Evolutionary conservation across 2,113 vertebrate genomes (phyloP).

Genomic region (Ciconia stormi): DNA sequence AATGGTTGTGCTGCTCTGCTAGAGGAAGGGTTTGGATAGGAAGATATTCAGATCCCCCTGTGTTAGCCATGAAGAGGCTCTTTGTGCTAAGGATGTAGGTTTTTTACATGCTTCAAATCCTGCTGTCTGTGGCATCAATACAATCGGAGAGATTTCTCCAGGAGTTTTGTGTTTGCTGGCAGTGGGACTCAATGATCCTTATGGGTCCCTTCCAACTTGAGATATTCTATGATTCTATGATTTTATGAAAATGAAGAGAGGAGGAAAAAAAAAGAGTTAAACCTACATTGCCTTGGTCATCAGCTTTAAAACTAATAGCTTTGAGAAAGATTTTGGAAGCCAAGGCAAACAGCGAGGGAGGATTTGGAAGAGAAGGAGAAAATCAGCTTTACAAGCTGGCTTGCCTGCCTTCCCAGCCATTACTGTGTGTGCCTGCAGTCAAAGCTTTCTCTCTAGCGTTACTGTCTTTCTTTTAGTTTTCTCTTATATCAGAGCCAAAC

Average conservation of each 20-base stretch:
- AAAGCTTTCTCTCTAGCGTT: background rate
- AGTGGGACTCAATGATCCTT: background rate
- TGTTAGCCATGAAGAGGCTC: background rate
- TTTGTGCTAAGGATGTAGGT: background rate
- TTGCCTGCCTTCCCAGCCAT: background rate
- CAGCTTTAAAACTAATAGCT: background rate
- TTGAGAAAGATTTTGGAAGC: background rate
- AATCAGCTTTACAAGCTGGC: background rate
- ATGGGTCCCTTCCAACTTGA: background rate
- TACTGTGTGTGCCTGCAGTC: background rate
- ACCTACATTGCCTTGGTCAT: background rate
- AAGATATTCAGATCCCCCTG: background rate
- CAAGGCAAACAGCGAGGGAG: background rate
- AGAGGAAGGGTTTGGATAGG: background rate
- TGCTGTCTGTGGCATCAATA: background rate
- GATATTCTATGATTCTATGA: background rate
- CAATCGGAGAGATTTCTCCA: background rate
- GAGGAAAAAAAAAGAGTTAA: fast-evolving
- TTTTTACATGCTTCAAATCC: background rate
- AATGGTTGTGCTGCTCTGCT: background rate
- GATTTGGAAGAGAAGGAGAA: background rate
- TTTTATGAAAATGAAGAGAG: background rate
- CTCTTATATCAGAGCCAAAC: background rate
- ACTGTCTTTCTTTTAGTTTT: background rate
- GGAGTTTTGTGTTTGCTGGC: background rate